Evolutionary conservation across 2,113 vertebrate genomes (phyloP), one percentile per base, ranked within the genome.

Genomic region (Ctenomys sociabilis): DNA sequence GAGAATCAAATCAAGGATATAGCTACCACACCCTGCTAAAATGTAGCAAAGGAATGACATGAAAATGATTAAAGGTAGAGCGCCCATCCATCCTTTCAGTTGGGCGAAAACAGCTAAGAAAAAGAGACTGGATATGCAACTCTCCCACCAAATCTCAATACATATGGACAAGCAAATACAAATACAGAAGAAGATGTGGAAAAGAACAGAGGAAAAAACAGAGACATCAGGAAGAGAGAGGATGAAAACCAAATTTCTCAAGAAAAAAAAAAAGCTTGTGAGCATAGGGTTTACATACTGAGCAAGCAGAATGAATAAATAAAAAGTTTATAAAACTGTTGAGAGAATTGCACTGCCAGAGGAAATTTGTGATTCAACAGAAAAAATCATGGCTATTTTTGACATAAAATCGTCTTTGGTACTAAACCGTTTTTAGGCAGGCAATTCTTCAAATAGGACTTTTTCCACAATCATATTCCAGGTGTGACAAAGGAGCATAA

Each of bases 331-430:
- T 63, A 45, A 81, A 75, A 21, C 10, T 63, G 37, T 32, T 21
- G 59, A 84, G 54, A 92, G 66, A 70, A 70, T 64, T 73, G 83
- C 59, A 24, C 35, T 86, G 66, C 43, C 63, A 91, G 35, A 77
- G 88, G n/a, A 75, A 45, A 22, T 68, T 52, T 13, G 2, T 45
- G 85, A 40, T 66, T 57, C 13, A 28, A 45, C 28, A 43, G 66
- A 43, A 63, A 59, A 59, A 52, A 59, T 3, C n/a, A 28, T 8
- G 3, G 35, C 26, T 64, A 5, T 64, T 32, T 37, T 49, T 54
- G 45, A 78, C 28, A 32, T 54, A 82, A 85, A 96, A n/a, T 78
- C 37, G 61, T 22, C 17, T 3, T 7, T 37, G 13, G 43, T 40
- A 22, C 7, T 7, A 22, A 70, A 40, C 30, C 7, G n/a, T 78